A percentile compares a stretch with the other conserved stretches of the same genome.
Evolutionary conservation across 1,140 invertebrate genomes (phyloP).

Genomic region (Goniozus legneri): DNA sequence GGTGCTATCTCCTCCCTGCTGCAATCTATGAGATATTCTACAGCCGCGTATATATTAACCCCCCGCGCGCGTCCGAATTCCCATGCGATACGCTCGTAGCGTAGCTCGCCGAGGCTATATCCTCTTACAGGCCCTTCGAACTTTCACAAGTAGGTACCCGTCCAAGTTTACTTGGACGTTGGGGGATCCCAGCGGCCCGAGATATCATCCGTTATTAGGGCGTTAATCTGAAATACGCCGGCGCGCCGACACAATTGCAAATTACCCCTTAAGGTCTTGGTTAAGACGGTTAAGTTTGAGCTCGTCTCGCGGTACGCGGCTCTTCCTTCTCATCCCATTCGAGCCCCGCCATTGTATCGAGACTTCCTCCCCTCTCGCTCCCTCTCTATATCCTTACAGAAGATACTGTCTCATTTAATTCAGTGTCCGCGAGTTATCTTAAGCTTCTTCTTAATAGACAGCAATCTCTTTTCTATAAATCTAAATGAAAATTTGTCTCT

Average conservation of each 20-base stretch:
- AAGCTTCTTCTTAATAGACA: no score
- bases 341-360: no score
- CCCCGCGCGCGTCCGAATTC: constrained; percentile 25
- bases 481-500: no score
- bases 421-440: no score
- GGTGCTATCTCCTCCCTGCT: no score
- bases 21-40: no score
- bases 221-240: constrained; percentile 41
- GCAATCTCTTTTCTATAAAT: no score
- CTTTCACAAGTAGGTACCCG: constrained; percentile 33
- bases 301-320: background rate
- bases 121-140: constrained; percentile 31
- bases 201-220: constrained; percentile 45
- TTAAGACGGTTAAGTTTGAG: constrained; percentile 1
- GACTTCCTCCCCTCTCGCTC: no score
- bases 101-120: constrained; percentile 20
- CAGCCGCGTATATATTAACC: no score
- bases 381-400: no score
- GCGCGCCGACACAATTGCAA: constrained; percentile 30
- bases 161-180: constrained; percentile 34
- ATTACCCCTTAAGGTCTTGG: constrained; percentile 28
- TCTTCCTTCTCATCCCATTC: background rate
- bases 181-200: constrained; percentile 33
- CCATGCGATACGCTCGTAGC: constrained; percentile 35
- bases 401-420: no score